These are phyloP conservation scores for Leptatherina wallacei DNA, from an alignment of 2,797 vertebrate species.

Conservation along the genomic window DNA sequence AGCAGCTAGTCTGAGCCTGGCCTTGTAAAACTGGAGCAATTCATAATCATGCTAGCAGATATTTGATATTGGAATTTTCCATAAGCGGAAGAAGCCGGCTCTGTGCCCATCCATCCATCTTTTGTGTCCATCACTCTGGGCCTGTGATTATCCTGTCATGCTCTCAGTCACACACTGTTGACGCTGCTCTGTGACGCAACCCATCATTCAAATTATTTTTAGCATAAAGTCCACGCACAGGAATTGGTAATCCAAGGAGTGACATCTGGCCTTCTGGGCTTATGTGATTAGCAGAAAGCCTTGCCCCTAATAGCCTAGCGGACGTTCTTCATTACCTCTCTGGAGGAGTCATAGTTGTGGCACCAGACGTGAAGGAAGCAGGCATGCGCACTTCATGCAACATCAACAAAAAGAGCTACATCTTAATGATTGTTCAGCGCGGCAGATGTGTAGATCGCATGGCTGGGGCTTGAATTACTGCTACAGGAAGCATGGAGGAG, in stretches of 20 bases:
- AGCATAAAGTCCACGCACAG: slow-evolving; percentile 81
- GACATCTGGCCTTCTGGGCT: slow-evolving; percentile 84
- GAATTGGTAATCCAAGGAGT: slow-evolving; percentile 85
- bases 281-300: slow-evolving; percentile 84
- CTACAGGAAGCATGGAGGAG: slow-evolving; percentile 19
- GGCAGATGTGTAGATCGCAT: slow-evolving; percentile 2
- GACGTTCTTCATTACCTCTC: slow-evolving; percentile 78
- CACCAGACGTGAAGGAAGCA: slow-evolving; percentile 6
- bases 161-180: slow-evolving; percentile 66
- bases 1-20: slow-evolving; percentile 43
- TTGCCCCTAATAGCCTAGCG: slow-evolving; percentile 81
- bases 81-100: slow-evolving; percentile 52
- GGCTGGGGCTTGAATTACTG: slow-evolving; percentile 20
- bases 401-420: not conserved
- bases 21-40: slow-evolving; percentile 52
- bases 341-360: slow-evolving; percentile 34
- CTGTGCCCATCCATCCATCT: slow-evolving; percentile 60
- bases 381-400: slow-evolving; percentile 2
- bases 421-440: slow-evolving; percentile 10
- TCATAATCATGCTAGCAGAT: slow-evolving; percentile 61
- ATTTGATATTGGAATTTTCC: slow-evolving; percentile 71
- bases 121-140: slow-evolving; percentile 48
- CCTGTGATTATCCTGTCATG: slow-evolving; percentile 68
- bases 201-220: slow-evolving; percentile 86
- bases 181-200: slow-evolving; percentile 66